phyloP scores from a whole-genome alignment of 2,113 vertebrate genomes.

The Drymodes brunneopygia region DNA sequence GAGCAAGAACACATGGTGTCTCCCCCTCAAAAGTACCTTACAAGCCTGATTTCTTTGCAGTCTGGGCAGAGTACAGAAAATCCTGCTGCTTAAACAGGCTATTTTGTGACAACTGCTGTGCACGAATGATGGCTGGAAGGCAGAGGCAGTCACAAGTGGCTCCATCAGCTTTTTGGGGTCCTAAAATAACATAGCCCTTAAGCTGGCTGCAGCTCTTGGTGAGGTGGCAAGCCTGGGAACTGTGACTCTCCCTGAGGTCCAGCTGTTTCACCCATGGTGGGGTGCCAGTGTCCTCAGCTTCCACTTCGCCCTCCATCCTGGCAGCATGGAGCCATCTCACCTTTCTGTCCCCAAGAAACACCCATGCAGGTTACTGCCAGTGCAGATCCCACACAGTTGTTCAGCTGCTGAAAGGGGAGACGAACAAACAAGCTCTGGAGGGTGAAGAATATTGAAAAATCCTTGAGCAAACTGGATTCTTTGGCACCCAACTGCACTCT shows the following conservation, averaged over 20 bases:
- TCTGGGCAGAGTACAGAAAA: background rate
- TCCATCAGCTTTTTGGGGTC: background rate
- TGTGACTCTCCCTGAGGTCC: background rate
- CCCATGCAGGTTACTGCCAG: background rate
- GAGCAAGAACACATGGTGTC: background rate
- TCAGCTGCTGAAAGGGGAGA: background rate
- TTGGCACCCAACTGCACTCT: background rate
- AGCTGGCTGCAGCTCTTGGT: background rate
- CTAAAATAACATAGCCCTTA: background rate
- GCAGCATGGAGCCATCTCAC: fast-evolving
- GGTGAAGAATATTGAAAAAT: background rate
- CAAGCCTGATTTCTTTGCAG: background rate
- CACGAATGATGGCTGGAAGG: background rate
- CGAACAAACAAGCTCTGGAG: fast-evolving
- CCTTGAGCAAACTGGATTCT: background rate
- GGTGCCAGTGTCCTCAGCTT: background rate
- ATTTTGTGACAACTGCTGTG: background rate
- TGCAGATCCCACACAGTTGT: background rate
- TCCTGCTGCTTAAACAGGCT: background rate
- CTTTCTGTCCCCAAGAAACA: background rate
- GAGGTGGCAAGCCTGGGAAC: fast-evolving
- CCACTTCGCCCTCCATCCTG: background rate
- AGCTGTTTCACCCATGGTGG: background rate
- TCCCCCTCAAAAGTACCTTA: background rate
- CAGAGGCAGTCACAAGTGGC: background rate